phyloP scores from a whole-genome alignment of 2,888 invertebrate genomes.

The Clostera curtula region DNA sequence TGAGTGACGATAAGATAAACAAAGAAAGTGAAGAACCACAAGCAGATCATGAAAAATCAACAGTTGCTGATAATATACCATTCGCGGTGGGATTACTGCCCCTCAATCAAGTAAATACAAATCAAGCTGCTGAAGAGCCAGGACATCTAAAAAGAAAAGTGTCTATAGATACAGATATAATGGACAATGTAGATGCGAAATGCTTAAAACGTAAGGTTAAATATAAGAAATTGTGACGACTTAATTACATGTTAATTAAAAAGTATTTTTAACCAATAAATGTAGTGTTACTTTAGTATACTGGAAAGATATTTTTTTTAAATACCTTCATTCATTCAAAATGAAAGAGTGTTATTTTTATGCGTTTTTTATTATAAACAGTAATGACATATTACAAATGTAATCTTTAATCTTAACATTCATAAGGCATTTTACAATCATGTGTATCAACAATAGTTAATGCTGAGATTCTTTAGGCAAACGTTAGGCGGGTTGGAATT shows the following conservation, averaged over 20 bases:
- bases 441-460: constrained; percentile 14
- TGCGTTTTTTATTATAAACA: constrained; percentile 32
- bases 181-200: constrained; percentile 50
- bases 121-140: constrained; percentile 35
- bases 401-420: constrained; percentile 30
- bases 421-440: constrained; percentile 38
- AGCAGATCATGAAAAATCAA: constrained; percentile 23
- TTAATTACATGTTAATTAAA: constrained; percentile 8
- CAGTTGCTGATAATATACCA: constrained; percentile 51
- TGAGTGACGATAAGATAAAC: constrained; percentile 26
- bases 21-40: constrained; percentile 36
- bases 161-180: constrained; percentile 31
- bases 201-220: constrained; percentile 64
- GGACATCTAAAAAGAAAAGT: constrained; percentile 45
- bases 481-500: constrained; percentile 19
- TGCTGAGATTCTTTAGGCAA: constrained; percentile 18
- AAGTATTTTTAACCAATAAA: constrained; percentile 3
- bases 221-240: constrained; percentile 47
- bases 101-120: constrained; percentile 45
- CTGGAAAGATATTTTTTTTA: neutral
- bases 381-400: constrained; percentile 27
- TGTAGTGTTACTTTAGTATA: neutral
- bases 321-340: neutral
- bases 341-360: constrained; percentile 3
- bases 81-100: constrained; percentile 64